These are phyloP conservation scores for Tetragonula clypearis DNA, from an alignment of 1,140 invertebrate species.

Conservation along the genomic window DNA sequence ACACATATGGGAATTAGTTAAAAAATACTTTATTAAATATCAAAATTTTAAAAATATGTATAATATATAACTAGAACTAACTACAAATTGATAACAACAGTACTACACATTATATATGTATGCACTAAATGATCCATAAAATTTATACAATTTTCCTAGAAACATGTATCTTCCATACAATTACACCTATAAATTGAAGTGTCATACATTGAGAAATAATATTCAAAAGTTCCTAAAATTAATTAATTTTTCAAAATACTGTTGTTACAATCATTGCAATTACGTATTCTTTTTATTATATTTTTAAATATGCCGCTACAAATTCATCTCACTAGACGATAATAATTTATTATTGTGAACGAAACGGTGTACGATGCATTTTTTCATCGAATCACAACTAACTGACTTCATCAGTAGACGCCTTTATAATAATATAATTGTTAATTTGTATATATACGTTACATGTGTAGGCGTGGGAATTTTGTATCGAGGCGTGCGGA, in stretches of 20 bases:
- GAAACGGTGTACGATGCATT: background rate
- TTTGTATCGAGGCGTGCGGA: background rate
- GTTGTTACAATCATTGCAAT: background rate
- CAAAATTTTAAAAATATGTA: background rate
- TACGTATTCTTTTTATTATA: background rate
- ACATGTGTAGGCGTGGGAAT: background rate
- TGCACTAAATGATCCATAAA: background rate
- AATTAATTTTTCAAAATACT: background rate
- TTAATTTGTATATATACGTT: background rate
- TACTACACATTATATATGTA: background rate
- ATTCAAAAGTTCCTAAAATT: background rate
- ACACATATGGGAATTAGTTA: too few species aligned
- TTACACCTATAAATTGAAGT: background rate
- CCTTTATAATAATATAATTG: conserved; percentile 24
- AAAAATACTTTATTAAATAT: too few species aligned
- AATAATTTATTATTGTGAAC: conserved; percentile 27
- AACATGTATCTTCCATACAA: background rate
- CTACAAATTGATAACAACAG: background rate
- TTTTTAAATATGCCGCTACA: conserved; percentile 28
- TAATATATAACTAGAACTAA: background rate
- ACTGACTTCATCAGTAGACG: conserved; percentile 16
- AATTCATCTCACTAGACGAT: conserved; percentile 34
- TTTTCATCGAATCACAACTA: conserved; percentile 7
- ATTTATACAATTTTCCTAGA: background rate
- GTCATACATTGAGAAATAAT: background rate